phyloP scores from a whole-genome alignment of 2,797 vertebrate species.

The Tadarida brasiliensis region DNA sequence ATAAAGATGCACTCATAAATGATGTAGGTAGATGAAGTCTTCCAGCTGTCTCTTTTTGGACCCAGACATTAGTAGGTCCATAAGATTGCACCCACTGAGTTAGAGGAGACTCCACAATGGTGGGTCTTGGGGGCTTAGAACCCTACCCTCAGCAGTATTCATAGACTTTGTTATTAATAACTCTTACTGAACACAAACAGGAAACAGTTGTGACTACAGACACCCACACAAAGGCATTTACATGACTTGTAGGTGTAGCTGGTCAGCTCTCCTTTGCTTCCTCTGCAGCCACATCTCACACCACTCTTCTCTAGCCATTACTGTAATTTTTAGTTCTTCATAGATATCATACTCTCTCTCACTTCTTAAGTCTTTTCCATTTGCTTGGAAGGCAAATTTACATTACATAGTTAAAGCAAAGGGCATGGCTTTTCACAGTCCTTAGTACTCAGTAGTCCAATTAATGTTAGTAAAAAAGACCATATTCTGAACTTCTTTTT shows the following conservation, averaged over 20 bases:
- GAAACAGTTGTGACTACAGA: not conserved
- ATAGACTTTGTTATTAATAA: slow-evolving; percentile 43
- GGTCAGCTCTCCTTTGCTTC: not conserved
- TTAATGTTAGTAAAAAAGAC: slow-evolving; percentile 22
- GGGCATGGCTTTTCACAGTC: slow-evolving; percentile 14
- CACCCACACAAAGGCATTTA: not conserved
- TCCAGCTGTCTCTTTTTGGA: not conserved
- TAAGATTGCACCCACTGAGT: not conserved
- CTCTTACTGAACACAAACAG: not conserved
- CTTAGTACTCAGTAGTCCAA: slow-evolving; percentile 33
- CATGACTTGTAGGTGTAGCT: not conserved
- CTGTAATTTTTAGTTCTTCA: not conserved
- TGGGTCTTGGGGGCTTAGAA: not conserved
- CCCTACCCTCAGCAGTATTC: not conserved
- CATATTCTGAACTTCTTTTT: slow-evolving; percentile 50
- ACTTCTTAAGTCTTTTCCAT: not conserved
- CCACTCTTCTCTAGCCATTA: not conserved
- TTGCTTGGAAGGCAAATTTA: not conserved
- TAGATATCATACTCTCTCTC: not conserved
- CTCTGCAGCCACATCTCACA: not conserved
- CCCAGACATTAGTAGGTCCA: not conserved
- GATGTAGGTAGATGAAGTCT: not conserved
- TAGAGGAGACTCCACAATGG: not conserved
- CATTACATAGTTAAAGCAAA: slow-evolving; percentile 33
- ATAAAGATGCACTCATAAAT: not conserved